Base-by-base conservation (phyloP, 2,888 invertebrate genomes). In the Unio pictorum region DNA sequence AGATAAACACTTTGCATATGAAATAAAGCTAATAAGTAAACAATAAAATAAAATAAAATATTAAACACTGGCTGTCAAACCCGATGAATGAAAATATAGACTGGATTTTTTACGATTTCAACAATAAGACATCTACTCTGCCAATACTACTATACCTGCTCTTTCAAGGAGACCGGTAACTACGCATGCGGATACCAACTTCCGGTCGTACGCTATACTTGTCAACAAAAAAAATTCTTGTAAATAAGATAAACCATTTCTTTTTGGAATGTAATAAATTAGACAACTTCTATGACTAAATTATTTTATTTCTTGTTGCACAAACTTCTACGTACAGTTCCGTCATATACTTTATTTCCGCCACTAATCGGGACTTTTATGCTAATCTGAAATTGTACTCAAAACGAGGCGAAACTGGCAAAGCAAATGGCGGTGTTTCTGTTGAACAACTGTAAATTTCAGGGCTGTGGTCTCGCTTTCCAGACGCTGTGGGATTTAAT, bases 361-460 rank as follows among this genome's bases (percentile, higher is more conserved):
- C 45, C 45, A 45, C 15, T 15, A 45, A 45, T 45, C 45, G 45
- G 45, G 15, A 45, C 15, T 20, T 72, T 74, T 75, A 77, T 77
- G 74, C 68, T 77, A 77, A 77, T 77, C 56, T 71, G 64, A 55
- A 26, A 55, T 45, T 54, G 26, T 58, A 26, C 26, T 73, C 68
- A 75, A 72, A 78, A 72, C 74, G 75, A 73, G 72, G 71, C 64
- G 66, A 65, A 28, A 58, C 55, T 30, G 61, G 45, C 65, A 65
- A 72, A 69, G 78, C 80, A 81, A 83, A 95, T 95, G 95, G 95
- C 95, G 92, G 95, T 95, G 92, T 95, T 95, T 93, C 93, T 95
- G 93, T 92, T 94, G 91, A 95, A 96, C 93, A 94, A 94, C 92
- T 95, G 95, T 92, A 95, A 95, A 93, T 95, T 94, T 91, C 94